Evolutionary conservation across 37 sponge, comb jelly and placozoan species (phyloP).

Genomic region (Oopsacas minuta): DNA sequence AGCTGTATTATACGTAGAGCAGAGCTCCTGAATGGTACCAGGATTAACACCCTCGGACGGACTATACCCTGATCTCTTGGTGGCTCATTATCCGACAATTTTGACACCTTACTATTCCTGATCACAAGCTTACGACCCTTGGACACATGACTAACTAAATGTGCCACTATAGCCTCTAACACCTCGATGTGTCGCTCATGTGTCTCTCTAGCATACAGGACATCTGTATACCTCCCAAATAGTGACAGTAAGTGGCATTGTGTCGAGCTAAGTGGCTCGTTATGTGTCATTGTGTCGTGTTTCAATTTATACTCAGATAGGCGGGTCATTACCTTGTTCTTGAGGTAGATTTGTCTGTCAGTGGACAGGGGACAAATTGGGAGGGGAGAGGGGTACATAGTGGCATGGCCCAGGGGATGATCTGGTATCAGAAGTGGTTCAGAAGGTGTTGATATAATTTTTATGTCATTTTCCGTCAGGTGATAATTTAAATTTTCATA

Average conservation of each 20-base stretch:
- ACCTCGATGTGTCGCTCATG: neutral
- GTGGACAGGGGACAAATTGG: neutral
- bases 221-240: neutral
- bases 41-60: slow-evolving; percentile 75
- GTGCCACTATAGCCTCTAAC: neutral
- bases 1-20: slow-evolving; percentile 40
- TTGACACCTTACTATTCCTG: neutral
- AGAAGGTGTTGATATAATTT: neutral
- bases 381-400: slow-evolving; percentile 7
- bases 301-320: neutral
- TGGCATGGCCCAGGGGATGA: neutral
- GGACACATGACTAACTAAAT: neutral
- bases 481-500: neutral
- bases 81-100: neutral
- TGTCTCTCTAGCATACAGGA: neutral
- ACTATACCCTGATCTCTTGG: slow-evolving; percentile 82
- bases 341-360: neutral
- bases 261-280: neutral
- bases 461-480: neutral
- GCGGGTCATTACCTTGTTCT: neutral
- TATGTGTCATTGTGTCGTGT: neutral
- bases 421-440: neutral
- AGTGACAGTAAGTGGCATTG: neutral
- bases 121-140: neutral
- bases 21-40: slow-evolving; percentile 81